Evolutionary conservation across 2,113 vertebrate species (phyloP).

Genomic region (Alligator sinensis): DNA sequence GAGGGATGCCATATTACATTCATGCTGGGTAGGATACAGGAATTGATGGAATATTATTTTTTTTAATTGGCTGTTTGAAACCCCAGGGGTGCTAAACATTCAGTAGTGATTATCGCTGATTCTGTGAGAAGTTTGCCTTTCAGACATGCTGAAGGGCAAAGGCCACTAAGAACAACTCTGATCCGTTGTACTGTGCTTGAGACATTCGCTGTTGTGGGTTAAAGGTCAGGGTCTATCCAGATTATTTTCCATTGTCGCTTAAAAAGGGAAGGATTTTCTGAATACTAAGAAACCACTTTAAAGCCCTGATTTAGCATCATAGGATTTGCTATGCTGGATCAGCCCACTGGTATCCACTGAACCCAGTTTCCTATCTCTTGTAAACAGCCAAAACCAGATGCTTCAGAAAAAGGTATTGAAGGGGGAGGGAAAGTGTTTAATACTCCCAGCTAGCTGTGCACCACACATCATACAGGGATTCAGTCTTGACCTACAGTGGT

Average conservation of each 20-base stretch:
- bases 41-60: constrained; percentile 13
- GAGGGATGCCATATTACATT: not conserved
- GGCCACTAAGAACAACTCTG: constrained; percentile 67
- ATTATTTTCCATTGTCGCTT: constrained; percentile 60
- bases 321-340: constrained; percentile 56
- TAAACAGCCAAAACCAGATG: fast-evolving
- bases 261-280: constrained; percentile 37
- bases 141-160: constrained; percentile 69
- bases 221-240: constrained; percentile 69
- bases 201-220: constrained; percentile 61
- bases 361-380: not conserved
- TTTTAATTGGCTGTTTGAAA: constrained; percentile 31
- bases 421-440: not conserved
- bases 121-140: constrained; percentile 75
- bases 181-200: constrained; percentile 68
- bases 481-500: not conserved
- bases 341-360: not conserved
- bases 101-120: constrained; percentile 57
- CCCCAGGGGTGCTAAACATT: constrained; percentile 54
- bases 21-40: not conserved
- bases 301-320: constrained; percentile 57
- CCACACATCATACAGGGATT: fast-evolving
- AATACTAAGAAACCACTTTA: constrained; percentile 43
- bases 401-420: not conserved
- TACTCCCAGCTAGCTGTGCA: not conserved